A percentile compares a stretch with the other conserved stretches of the same genome.
Evolutionary conservation across 2,797 vertebrate genomes (phyloP).

Genomic region (Acrossocheilus wenchowensis): DNA sequence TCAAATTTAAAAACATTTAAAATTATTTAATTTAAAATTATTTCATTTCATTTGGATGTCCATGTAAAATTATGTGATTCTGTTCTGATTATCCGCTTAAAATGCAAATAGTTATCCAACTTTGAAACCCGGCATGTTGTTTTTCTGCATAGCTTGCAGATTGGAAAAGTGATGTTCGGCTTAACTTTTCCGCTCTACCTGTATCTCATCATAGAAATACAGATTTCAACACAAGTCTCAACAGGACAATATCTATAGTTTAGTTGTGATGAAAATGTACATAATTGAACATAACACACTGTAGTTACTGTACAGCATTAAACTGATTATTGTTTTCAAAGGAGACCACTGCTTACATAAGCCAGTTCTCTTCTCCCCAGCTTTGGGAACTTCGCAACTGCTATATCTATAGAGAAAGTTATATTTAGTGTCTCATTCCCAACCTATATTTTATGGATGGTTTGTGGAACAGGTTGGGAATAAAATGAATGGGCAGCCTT

Average conservation of each 20-base stretch:
- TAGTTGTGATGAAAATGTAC: not conserved
- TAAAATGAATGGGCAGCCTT: constrained; percentile 73
- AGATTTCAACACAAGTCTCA: not conserved
- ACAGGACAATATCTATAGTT: not conserved
- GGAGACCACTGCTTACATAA: not conserved
- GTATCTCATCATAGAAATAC: not conserved
- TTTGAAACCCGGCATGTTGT: not conserved
- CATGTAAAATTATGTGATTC: not conserved
- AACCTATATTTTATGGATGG: constrained; percentile 73
- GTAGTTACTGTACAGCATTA: not conserved
- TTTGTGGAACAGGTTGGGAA: constrained; percentile 69
- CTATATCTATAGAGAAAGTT: constrained; percentile 66
- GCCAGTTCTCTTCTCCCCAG: not conserved
- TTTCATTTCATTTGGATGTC: not conserved
- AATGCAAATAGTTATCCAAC: not conserved
- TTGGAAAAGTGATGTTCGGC: not conserved
- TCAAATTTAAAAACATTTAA: too few relatives aligned
- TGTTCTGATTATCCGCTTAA: not conserved
- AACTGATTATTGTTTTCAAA: not conserved
- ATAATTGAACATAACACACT: not conserved
- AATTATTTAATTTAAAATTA: too few relatives aligned
- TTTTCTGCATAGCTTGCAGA: not conserved
- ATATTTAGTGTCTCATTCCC: constrained; percentile 72
- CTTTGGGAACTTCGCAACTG: not conserved
- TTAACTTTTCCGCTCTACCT: too few relatives aligned